Evolutionary conservation across 2,113 vertebrate genomes (phyloP).

Genomic region (Xiphias gladius): DNA sequence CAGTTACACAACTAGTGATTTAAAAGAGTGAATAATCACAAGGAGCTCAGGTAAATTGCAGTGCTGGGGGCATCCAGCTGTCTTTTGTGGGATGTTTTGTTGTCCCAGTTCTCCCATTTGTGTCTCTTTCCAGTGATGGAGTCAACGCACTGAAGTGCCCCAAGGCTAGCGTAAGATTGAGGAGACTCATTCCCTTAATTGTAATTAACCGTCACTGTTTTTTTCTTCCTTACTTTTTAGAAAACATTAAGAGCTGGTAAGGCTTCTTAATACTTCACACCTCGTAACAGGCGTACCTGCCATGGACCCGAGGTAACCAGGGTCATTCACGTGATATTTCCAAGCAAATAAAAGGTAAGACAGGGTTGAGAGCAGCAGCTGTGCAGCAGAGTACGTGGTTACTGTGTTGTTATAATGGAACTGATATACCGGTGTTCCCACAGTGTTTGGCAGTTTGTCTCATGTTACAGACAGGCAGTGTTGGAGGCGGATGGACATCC

Average conservation of each 20-base stretch:
- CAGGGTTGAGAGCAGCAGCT: slow-evolving; percentile 51
- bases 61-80: slow-evolving; percentile 54
- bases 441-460: slow-evolving; percentile 68
- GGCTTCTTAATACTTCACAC: slow-evolving; percentile 13
- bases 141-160: slow-evolving; percentile 40
- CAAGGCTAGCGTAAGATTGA: slow-evolving; percentile 49
- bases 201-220: slow-evolving; percentile 72
- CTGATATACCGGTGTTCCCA: slow-evolving; percentile 39
- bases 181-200: slow-evolving; percentile 62
- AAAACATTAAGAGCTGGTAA: slow-evolving; percentile 29
- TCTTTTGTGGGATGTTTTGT: slow-evolving; percentile 61
- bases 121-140: slow-evolving; percentile 64
- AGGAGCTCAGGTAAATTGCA: slow-evolving; percentile 45
- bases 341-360: slow-evolving; percentile 35
- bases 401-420: slow-evolving; percentile 57
- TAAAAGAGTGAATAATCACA: slow-evolving; percentile 45
- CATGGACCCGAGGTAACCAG: background rate
- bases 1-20: slow-evolving; percentile 35
- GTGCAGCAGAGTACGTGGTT: slow-evolving; percentile 45
- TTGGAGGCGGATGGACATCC: slow-evolving; percentile 69
- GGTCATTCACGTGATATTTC: background rate
- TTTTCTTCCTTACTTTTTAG: slow-evolving; percentile 13
- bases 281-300: slow-evolving; percentile 33
- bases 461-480: slow-evolving; percentile 55
- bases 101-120: slow-evolving; percentile 68